Base-by-base conservation (phyloP, 2,113 vertebrate genomes). In the Nesogale talazaci region DNA sequence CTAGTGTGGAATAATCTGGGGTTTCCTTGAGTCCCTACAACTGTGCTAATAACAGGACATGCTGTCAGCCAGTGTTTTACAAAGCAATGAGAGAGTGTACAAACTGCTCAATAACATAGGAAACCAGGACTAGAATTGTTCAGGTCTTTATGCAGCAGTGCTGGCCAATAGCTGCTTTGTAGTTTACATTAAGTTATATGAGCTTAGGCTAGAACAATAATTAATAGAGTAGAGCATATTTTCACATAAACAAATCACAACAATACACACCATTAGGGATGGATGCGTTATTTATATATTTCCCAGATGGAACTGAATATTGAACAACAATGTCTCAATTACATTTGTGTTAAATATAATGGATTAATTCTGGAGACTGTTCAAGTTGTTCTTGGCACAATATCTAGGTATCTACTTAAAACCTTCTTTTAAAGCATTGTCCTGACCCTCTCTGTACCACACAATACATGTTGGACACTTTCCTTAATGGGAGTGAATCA, bases 161-260 rank as follows among this genome's bases (percentile, higher is more conserved):
- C 34, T 19, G 8, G 6, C 38, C 70, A 34, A 3, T 6, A 70
- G 20, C 31, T 59, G 25, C 23, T 91, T 82, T 57, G 12, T 29
- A 38, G 88, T 57, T 95, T 57, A n/a, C 70, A 5, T 52, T 29
- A 19, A 42, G 40, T 72, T n/a, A 20, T 15, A 1, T 36, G 27
- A 52, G 93, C 56, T 94, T 36, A 2, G 2, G 11, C 83, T 10
- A 23, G 23, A 20, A 75, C 12, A 29, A 2, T 88, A 29, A n/a
- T 69, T 63, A 82, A 38, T 3, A 65, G 34, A 76, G 0, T 9
- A 3, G 4, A 57, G 63, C 31, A 27, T 25, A 74, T 81, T 94
- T 83, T 89, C 72, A 85, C 81, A 67, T 78, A 93, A 93, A 75
- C 31, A 87, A 91, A 78, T 74, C 88, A 14, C 77, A 42, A 56